Evolutionary conservation across 2,113 vertebrate genomes (phyloP).

Genomic region (Heloderma charlesbogerti): DNA sequence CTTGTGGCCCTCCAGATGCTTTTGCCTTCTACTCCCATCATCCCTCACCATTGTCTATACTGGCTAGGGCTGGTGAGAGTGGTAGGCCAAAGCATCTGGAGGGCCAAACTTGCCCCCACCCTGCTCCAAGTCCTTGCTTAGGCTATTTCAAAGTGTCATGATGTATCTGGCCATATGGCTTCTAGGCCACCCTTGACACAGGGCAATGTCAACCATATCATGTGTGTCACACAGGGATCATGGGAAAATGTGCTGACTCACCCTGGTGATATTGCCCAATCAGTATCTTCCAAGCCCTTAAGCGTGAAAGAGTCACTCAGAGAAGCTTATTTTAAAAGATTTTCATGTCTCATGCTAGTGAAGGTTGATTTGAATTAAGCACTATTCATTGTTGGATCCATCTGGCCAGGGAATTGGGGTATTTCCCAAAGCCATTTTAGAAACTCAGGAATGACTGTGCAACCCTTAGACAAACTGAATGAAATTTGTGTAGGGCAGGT

Average conservation of each 20-base stretch:
- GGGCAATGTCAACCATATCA: neutral
- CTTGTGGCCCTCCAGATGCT: no score
- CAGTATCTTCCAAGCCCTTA: neutral
- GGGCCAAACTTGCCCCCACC: neutral
- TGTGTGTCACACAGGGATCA: neutral
- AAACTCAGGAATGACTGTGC: neutral
- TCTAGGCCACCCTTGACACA: neutral
- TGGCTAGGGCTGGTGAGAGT: neutral
- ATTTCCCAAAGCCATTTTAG: neutral
- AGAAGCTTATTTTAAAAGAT: neutral
- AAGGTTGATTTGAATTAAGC: neutral
- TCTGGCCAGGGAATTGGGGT: neutral
- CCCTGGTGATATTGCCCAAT: neutral
- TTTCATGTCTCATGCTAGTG: neutral
- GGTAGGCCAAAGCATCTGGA: neutral
- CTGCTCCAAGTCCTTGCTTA: neutral
- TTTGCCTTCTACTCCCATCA: no score
- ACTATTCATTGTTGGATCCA: neutral
- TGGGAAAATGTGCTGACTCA: neutral
- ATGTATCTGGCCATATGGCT: neutral
- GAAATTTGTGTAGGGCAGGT: neutral
- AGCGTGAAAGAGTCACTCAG: neutral
- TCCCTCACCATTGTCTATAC: no score
- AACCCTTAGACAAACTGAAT: neutral
- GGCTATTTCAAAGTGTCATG: neutral